Evolutionary conservation across 2,113 vertebrate genomes (phyloP), one percentile per base, ranked within the genome.

Genomic region (Isichthys henryi): DNA sequence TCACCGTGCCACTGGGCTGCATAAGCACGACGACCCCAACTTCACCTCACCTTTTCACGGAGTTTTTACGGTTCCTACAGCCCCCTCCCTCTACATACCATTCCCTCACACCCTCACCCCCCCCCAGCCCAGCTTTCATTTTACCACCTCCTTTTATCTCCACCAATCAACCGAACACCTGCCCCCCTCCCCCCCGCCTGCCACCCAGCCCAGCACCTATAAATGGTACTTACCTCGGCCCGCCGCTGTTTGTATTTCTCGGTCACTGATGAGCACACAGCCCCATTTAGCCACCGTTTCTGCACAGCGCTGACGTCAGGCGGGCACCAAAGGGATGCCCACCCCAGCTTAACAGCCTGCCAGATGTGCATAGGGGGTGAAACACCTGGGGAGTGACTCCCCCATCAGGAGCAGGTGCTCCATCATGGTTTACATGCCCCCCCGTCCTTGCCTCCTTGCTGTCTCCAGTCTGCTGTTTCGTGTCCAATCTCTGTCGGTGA

Each of bases 131-230:
- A 27, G 21, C 0, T 91, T 92, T 91, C 89, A 93, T 93, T 92
- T 93, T 92, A 94, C 94, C 94, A 94, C 93, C 93, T 94, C 91
- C 94, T 94, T 95, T 94, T 94, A 93, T 95, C 93, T 93, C 94
- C 91, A 92, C 93, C 95, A 95, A 93, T 94, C 93, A 94, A 93
- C 91, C 93, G 92, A 91, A 92, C 94, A 94, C 94, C 94, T 94
- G 94, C 89, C 92, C 87, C 70, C 87, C 87, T 45, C 86, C 88
- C 43, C 88, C 88, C 43, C 62, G 88, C 84, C 92, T 92, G 93
- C 49, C 88, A 2, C n/a, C 27, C 27, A 74, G 66, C 27, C 50
- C 50, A 21, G 31, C 70, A 58, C 45, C 27, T 86, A 21, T 35
- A 49, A 86, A n/a, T 49, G 19, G 35, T 15, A 52, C 52, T 87